Percentiles rank a stretch among this genome's conserved stretches.
phyloP scores from a whole-genome alignment of 2,113 vertebrate species.

The Xenopus borealis region DNA sequence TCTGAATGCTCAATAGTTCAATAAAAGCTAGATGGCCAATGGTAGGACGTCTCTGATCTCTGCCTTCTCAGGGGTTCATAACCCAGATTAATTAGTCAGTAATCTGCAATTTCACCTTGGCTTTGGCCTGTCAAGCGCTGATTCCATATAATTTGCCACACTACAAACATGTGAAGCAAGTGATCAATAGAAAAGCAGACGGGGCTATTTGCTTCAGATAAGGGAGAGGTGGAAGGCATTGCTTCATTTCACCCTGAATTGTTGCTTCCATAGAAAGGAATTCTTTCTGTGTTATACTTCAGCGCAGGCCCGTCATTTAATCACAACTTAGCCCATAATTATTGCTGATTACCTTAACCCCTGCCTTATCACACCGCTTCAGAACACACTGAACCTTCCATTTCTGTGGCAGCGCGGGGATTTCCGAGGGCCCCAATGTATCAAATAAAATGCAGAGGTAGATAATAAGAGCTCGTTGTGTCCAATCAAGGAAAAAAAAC shows the following conservation, averaged over 20 bases:
- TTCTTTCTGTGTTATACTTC: conserved; percentile 25
- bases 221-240: conserved; percentile 19
- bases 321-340: conserved; percentile 26
- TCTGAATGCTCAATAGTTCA: too few species aligned
- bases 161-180: too few species aligned
- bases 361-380: conserved; percentile 30
- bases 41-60: background rate
- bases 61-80: conserved; percentile 9
- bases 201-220: background rate
- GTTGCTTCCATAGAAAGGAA: conserved; percentile 28
- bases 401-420: conserved; percentile 34
- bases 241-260: conserved; percentile 22
- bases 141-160: conserved; percentile 6
- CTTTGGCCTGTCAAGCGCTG: background rate
- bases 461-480: conserved; percentile 45
- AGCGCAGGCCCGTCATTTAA: conserved; percentile 21
- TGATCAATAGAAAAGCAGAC: too few species aligned
- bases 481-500: conserved; percentile 64
- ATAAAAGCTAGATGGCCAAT: too few species aligned
- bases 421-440: conserved; percentile 54
- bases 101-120: conserved; percentile 1
- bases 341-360: conserved; percentile 37
- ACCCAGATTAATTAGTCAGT: background rate
- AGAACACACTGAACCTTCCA: conserved; percentile 15
- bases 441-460: conserved; percentile 52